Conservation (phyloP, 2,797 vertebrate species). For the Scolopax rusticola region DNA sequence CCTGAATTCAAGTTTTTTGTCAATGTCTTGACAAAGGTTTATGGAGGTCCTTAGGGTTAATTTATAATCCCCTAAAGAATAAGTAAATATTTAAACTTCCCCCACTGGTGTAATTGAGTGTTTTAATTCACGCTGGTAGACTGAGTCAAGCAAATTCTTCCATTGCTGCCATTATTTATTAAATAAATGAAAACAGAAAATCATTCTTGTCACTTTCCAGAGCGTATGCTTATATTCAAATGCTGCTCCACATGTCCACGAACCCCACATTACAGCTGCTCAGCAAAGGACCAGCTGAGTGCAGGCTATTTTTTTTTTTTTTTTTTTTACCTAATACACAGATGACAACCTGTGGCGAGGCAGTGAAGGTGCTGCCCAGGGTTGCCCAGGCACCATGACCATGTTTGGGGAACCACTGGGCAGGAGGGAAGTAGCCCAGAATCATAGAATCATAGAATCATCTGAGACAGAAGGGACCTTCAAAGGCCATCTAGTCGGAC, state of each 20-base stretch:
- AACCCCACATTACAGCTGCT: not conserved
- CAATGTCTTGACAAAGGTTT: slow-evolving; percentile 16
- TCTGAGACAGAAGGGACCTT: too few species aligned
- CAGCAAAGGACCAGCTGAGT: not conserved
- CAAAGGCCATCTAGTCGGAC: too few species aligned
- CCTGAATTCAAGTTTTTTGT: slow-evolving; percentile 4
- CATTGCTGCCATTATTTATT: not conserved
- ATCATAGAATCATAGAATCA: too few species aligned
- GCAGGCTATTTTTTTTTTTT: accelerated
- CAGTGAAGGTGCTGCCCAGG: not conserved
- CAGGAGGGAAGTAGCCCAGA: not conserved
- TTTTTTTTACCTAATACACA: too few species aligned
- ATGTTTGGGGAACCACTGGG: accelerated
- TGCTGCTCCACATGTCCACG: accelerated
- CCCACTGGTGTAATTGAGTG: slow-evolving; percentile 42
- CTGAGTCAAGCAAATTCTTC: not conserved
- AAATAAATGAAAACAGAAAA: not conserved
- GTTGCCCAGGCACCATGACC: accelerated
- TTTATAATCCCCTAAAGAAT: slow-evolving; percentile 51
- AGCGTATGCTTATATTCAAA: not conserved
- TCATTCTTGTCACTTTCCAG: not conserved
- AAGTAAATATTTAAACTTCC: slow-evolving; percentile 62
- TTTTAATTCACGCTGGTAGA: slow-evolving; percentile 17
- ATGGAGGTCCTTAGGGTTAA: slow-evolving; percentile 42
- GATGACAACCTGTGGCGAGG: accelerated